Base-by-base conservation (phyloP, 2,888 invertebrate species). In the Nezara viridula region DNA sequence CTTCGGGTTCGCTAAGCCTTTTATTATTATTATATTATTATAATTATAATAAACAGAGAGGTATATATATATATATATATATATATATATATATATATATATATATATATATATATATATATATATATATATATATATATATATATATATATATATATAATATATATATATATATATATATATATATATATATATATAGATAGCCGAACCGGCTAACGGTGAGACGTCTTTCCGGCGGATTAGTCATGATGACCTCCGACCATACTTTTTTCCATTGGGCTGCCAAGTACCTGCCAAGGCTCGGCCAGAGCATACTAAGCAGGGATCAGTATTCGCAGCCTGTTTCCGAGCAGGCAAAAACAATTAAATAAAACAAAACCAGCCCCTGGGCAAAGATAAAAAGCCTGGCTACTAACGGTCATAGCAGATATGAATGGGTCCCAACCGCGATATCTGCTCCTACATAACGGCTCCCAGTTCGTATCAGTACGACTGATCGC, bases 201-300 rank as follows among this genome's bases (percentile, higher is more conserved):
- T 44, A 44, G 5, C 44, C 44, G 5, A 3, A 16, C 10, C 3
- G 27, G 12, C 3, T 81, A 81, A 81, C 81, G 81, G 81, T 81
- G 10, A 73, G 16, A 37, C 19, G 32, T 37, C 32, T 73, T 37
- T 73, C 27, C 37, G 19, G 2, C 7, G 32, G 32, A 73, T 73
- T 73, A 73, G 66, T 73, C 81, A 81, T 40, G 44, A 81, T 81
- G 81, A 81, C 81, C 81, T 81, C 81, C 81, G 66, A 81, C 44
- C 81, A 81, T n/a, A 81, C 81, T 81, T 81, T 81, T 81, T 81
- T 81, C 44, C 40, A n/a, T 81, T 47, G 19, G 66, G 66, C 66
- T 73, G 16, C 3, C 81, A 44, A 44, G 44, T 81, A 44, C 44
- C 81, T 47, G 40, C 44, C n/a, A 16, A 14, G n/a, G n/a, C 10